Evolutionary conservation across 2,888 invertebrate species (phyloP), one percentile per base, ranked within the genome.

Genomic region (Hydrotaea diabolus): DNA sequence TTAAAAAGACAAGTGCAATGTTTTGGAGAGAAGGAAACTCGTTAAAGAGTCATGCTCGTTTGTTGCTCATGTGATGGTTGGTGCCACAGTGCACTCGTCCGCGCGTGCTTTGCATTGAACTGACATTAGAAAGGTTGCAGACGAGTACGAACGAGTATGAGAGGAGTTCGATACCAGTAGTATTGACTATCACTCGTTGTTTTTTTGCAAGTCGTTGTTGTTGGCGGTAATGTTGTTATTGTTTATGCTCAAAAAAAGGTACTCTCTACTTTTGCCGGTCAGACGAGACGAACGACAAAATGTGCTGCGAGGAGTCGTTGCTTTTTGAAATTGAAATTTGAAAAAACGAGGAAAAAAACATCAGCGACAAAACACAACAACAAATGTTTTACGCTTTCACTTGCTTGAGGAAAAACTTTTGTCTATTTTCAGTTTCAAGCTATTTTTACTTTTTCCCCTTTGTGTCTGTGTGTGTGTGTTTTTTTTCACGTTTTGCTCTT

Each of bases 371-470:
- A n/a, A n/a, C n/a, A 71, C 49, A 53, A 79, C 66, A 74, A 46
- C 21, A 80, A 59, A 77, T 71, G 21, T 80, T 83, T 57, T 62
- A 75, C 80, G 80, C 84, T 84, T 84, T 84, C 84, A 84, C 84
- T 84, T 81, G 77, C 64, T 64, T 11, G 8, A 80, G 26, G 66
- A 77, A 83, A 77, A 57, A 1, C 23, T 59, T 1, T 49, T 59
- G 23, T 59, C 23, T 15, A 59, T 59, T 59, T 59, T 59, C 59
- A 59, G 59, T 59, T 21, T 23, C 59, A 15, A 23, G 23, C 59
- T 59, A 59, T 59, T 59, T 59, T 59, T 23, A 15, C 15, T 57
- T 57, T 57, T 57, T 43, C 9, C 3, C 31, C n/a, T n/a, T n/a
- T n/a, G n/a, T n/a, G n/a, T n/a, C n/a, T n/a, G 36, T 36, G 36